Percentiles rank a stretch among this genome's conserved stretches.
Evolutionary conservation across 2,888 invertebrate species (phyloP).

Genomic region (Coenonympha glycerion): DNA sequence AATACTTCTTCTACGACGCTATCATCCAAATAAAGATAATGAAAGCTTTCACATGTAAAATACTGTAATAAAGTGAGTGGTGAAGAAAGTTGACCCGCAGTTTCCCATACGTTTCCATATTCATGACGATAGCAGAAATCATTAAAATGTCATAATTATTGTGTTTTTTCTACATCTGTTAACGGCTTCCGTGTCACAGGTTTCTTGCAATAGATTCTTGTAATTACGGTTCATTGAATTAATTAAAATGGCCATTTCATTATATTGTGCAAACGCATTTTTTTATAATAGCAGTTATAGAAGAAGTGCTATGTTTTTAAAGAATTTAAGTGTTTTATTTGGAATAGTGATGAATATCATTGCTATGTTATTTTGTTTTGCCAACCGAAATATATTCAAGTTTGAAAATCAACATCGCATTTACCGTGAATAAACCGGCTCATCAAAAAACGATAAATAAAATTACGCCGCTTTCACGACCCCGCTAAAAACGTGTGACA

Average conservation of each 20-base stretch:
- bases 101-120: constrained; percentile 58
- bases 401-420: constrained; percentile 25
- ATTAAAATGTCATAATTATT: constrained; percentile 58
- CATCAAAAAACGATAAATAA: constrained; percentile 73
- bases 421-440: constrained; percentile 49
- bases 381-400: background rate
- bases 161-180: constrained; percentile 54
- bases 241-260: constrained; percentile 18
- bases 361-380: background rate
- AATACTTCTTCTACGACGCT: no score
- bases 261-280: constrained; percentile 3
- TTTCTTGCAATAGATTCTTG: constrained; percentile 36
- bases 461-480: constrained; percentile 65
- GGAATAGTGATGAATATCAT: background rate
- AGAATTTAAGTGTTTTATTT: no score
- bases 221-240: constrained; percentile 19
- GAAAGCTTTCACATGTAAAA: no score
- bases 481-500: constrained; percentile 52
- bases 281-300: no score
- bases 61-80: constrained; percentile 11
- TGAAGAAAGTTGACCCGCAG: constrained; percentile 60
- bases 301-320: no score
- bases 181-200: constrained; percentile 56
- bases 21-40: no score
- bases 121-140: constrained; percentile 46